Percentiles rank a stretch among this genome's conserved stretches.
Evolutionary conservation across 2,113 vertebrate genomes (phyloP).

Genomic region (Recurvirostra avosetta): DNA sequence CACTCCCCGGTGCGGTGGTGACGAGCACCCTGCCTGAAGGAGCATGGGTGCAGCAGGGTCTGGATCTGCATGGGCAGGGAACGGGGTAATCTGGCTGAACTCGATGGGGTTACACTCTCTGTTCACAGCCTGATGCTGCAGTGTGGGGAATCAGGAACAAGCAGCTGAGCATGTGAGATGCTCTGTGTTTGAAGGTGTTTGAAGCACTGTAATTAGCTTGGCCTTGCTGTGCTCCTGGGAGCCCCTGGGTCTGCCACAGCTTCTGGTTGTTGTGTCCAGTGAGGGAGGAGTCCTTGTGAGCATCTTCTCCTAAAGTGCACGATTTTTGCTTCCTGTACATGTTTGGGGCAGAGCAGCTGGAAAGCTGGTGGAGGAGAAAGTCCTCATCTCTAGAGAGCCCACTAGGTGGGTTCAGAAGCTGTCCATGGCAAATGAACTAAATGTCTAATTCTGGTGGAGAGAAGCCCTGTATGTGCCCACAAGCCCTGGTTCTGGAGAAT

Average conservation of each 20-base stretch:
- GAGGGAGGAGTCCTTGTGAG: neutral
- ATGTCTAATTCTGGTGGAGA: neutral
- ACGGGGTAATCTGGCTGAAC: neutral
- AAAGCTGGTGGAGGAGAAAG: neutral
- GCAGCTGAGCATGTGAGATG: neutral
- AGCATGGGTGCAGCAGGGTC: neutral
- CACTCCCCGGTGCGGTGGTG: neutral
- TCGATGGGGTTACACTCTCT: fast-evolving
- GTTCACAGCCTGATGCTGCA: neutral
- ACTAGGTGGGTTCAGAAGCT: neutral
- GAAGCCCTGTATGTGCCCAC: neutral
- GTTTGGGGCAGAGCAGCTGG: neutral
- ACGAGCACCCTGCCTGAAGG: neutral
- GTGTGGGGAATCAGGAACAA: neutral
- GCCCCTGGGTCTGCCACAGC: neutral
- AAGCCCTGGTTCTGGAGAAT: neutral
- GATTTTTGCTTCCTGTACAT: neutral
- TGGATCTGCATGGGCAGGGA: fast-evolving
- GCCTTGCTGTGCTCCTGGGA: neutral
- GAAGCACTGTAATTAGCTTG: neutral
- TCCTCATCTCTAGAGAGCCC: neutral
- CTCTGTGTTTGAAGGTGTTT: neutral
- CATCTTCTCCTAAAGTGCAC: neutral
- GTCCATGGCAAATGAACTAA: fast-evolving
- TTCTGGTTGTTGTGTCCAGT: neutral